These are phyloP conservation scores for Lobophora halterata DNA, from an alignment of 2,888 invertebrate genomes.

Conservation along the genomic window DNA sequence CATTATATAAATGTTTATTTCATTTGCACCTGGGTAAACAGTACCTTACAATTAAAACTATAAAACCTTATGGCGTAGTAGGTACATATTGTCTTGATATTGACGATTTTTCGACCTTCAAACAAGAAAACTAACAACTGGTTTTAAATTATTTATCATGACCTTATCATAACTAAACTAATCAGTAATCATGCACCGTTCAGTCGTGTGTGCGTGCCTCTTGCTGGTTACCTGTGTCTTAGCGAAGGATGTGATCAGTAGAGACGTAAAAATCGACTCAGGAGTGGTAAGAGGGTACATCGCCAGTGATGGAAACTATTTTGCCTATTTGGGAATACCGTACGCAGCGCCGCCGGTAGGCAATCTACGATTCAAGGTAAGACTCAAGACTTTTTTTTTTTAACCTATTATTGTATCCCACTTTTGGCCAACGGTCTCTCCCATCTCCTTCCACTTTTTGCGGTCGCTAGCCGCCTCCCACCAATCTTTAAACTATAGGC, in stretches of 20 bases:
- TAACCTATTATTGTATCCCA: no score
- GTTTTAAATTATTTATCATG: conserved; percentile 4
- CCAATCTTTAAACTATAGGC: not conserved
- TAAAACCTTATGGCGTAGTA: no score
- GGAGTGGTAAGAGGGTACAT: conserved; percentile 36
- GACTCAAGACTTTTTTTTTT: conserved; percentile 3
- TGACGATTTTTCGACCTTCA: conserved; percentile 3
- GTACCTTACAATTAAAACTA: no score
- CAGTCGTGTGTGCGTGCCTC: not conserved
- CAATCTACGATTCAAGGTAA: conserved; percentile 38
- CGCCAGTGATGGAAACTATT: conserved; percentile 36
- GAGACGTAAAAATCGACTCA: conserved; percentile 26
- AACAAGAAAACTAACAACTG: conserved; percentile 3
- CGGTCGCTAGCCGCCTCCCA: not conserved
- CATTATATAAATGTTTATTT: no score
- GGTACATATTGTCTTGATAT: no score
- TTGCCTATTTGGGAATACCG: conserved; percentile 43
- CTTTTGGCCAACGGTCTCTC: no score
- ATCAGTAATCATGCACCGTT: conserved; percentile 6
- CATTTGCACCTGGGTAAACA: no score
- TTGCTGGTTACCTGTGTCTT: conserved; percentile 3
- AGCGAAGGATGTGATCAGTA: conserved; percentile 24
- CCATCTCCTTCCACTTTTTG: no score
- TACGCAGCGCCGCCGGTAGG: conserved; percentile 41
- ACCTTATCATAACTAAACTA: not conserved